A percentile compares a stretch with the other conserved stretches of the same genome.
These are phyloP conservation scores for Pilophorus perplexus DNA, from an alignment of 2,888 invertebrate genomes.

Conservation along the genomic window DNA sequence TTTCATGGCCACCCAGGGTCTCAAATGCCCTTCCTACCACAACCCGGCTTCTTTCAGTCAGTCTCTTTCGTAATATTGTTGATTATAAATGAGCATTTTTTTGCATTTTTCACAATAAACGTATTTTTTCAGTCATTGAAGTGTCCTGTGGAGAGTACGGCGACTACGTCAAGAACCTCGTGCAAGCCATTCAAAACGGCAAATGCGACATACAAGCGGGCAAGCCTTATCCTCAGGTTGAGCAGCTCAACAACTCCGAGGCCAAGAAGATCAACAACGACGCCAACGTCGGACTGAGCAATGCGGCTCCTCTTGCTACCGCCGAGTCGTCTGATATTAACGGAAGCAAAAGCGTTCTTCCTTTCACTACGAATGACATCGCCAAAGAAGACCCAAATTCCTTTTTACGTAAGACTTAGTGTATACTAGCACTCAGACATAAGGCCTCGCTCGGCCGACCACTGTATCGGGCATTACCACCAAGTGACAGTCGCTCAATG, in stretches of 20 bases:
- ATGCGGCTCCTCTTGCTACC: conserved; percentile 45
- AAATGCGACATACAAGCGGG: conserved; percentile 74
- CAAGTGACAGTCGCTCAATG: no score
- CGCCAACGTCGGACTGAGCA: no score
- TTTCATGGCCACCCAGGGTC: conserved; percentile 72
- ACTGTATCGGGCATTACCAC: no score
- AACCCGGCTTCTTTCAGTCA: conserved; percentile 91
- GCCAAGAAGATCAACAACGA: conserved; percentile 48
- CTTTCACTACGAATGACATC: conserved; percentile 64
- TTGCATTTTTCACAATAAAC: background rate
- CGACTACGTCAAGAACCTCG: conserved; percentile 78
- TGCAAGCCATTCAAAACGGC: conserved; percentile 81
- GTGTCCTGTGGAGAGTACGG: conserved; percentile 97
- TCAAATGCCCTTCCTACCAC: conserved; percentile 93
- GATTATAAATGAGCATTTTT: background rate
- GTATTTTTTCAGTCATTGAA: conserved; percentile 70
- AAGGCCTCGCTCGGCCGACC: no score
- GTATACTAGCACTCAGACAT: no score
- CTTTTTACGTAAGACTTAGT: conserved; percentile 31
- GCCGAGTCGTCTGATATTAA: conserved; percentile 52
- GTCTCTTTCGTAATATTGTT: conserved; percentile 46
- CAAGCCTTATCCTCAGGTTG: conserved; percentile 65
- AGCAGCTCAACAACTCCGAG: conserved; percentile 56
- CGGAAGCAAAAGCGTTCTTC: conserved; percentile 57
- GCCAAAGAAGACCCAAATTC: conserved; percentile 56